Evolutionary conservation across 30 jellyfish, hydroid and myxozoan genomes (phyloP).

Genomic region (Pelagia noctiluca): DNA sequence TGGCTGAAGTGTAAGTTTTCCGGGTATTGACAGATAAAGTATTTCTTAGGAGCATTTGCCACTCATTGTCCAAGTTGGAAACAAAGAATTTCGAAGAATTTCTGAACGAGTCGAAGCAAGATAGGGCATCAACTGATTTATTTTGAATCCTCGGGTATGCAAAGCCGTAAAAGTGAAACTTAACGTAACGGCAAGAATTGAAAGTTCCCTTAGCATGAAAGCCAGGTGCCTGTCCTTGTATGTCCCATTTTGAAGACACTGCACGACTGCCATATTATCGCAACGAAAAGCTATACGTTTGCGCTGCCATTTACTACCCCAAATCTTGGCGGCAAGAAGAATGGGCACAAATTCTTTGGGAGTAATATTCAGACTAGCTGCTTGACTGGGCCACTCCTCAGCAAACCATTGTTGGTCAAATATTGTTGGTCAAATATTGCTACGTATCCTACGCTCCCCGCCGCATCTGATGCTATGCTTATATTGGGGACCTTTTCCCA

Average conservation of each 20-base stretch:
- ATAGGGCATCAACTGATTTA: not conserved
- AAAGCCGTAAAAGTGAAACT: not conserved
- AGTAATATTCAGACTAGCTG: not conserved
- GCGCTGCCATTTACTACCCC: slow-evolving; percentile 1
- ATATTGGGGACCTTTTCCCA: not conserved
- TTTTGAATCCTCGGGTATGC: not conserved
- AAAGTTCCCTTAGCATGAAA: slow-evolving; percentile 12
- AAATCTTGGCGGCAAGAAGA: not conserved
- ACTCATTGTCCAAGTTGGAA: not conserved
- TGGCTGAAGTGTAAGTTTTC: not conserved
- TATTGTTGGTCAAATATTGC: no score
- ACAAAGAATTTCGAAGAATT: not conserved
- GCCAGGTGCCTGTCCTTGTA: slow-evolving; percentile 21
- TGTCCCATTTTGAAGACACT: not conserved
- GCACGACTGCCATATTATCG: slow-evolving; percentile 27
- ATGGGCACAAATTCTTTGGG: slow-evolving; percentile 1
- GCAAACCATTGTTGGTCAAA: not conserved
- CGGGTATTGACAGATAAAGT: not conserved
- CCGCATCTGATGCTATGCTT: slow-evolving; percentile 18
- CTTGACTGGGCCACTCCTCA: not conserved
- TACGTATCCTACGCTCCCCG: slow-evolving; percentile 10
- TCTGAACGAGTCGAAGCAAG: slow-evolving; percentile 27
- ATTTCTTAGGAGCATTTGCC: not conserved
- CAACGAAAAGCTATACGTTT: slow-evolving; percentile 6
- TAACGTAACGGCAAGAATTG: slow-evolving; percentile 6